phyloP scores from a whole-genome alignment of 2,797 vertebrate species.

The Podargus strigoides region DNA sequence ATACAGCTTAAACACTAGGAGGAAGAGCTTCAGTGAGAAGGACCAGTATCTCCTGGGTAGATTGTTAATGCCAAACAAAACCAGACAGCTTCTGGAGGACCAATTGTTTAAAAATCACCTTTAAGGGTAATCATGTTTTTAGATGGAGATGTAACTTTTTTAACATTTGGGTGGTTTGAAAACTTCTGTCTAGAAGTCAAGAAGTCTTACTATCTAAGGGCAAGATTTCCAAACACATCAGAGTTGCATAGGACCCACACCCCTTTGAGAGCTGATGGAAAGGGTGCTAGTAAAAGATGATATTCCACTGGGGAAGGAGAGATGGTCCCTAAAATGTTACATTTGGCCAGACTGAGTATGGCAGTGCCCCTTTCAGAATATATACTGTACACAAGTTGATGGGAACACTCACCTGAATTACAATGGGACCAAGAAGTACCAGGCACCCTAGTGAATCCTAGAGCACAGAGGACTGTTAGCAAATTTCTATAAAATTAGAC shows the following conservation, averaged over 20 bases:
- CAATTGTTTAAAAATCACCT: background rate
- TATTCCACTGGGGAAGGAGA: background rate
- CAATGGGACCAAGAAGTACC: background rate
- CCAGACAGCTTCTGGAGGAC: background rate
- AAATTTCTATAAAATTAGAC: background rate
- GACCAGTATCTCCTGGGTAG: background rate
- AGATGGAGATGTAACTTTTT: background rate
- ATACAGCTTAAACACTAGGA: background rate
- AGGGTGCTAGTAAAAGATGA: background rate
- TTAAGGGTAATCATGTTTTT: background rate
- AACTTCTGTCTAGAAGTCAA: background rate
- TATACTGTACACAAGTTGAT: background rate
- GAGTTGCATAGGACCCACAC: background rate
- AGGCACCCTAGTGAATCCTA: background rate
- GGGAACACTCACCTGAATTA: background rate
- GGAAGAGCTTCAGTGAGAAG: background rate
- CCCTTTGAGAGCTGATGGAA: background rate
- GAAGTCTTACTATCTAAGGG: background rate
- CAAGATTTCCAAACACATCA: background rate
- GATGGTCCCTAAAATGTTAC: background rate
- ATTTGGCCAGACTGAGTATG: background rate
- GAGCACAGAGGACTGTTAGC: background rate
- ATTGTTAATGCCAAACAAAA: background rate
- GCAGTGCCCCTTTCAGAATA: background rate
- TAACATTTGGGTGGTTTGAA: background rate